A percentile compares a stretch with the other conserved stretches of the same genome.
phyloP scores from a whole-genome alignment of 2,113 vertebrate species.

The Meles meles region DNA sequence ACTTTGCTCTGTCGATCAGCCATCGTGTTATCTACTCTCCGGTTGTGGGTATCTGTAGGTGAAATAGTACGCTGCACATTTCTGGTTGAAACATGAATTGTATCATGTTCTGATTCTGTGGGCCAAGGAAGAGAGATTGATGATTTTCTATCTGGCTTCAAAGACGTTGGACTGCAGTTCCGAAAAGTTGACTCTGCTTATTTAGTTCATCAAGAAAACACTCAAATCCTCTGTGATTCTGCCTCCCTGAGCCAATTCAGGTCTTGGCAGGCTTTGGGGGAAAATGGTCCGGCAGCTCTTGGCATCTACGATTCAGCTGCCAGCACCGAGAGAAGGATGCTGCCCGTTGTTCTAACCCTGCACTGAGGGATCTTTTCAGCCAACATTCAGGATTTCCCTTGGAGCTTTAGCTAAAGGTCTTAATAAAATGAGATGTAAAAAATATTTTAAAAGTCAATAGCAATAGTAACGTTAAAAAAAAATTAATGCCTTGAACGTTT shows the following conservation, averaged over 20 bases:
- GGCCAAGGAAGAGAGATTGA: background rate
- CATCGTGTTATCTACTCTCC: accelerated
- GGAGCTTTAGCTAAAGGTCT: background rate
- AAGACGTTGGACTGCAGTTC: background rate
- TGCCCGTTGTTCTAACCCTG: accelerated
- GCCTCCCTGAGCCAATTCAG: accelerated
- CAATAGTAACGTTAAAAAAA: background rate
- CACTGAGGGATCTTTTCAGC: no score
- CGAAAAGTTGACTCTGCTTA: no score
- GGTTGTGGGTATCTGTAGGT: background rate
- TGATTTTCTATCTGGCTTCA: background rate
- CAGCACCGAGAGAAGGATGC: accelerated
- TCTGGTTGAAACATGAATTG: background rate
- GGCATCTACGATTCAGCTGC: accelerated
- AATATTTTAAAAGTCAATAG: background rate
- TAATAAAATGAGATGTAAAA: background rate
- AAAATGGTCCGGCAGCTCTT: background rate
- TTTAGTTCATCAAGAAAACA: background rate
- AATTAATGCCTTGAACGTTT: background rate
- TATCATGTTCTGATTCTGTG: background rate
- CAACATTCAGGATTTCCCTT: background rate
- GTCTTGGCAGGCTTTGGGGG: background rate
- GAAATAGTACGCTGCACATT: background rate
- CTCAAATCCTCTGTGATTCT: background rate
- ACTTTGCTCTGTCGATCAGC: background rate